These are phyloP conservation scores for Sturnus vulgaris DNA, from an alignment of 2,113 vertebrate species.

Conservation along the genomic window DNA sequence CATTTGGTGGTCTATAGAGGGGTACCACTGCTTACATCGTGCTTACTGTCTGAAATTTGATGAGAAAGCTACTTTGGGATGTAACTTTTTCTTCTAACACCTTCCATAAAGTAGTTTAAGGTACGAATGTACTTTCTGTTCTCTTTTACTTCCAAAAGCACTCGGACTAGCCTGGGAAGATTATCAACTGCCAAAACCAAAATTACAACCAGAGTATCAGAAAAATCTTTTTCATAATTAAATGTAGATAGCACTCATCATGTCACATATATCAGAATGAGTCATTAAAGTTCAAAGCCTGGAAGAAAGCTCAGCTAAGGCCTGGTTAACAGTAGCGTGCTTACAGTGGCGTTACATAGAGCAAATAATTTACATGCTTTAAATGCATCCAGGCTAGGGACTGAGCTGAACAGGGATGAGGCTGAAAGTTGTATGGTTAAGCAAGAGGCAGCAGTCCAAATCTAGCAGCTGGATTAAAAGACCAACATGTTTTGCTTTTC, in stretches of 20 bases:
- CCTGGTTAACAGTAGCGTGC: background rate
- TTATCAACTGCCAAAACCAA: background rate
- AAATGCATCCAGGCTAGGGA: background rate
- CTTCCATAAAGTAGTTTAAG: background rate
- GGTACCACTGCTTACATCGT: background rate
- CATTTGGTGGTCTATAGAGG: background rate
- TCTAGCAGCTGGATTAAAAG: conserved; percentile 24
- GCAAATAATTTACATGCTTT: background rate
- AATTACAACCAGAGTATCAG: background rate
- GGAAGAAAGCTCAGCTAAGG: background rate
- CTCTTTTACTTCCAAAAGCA: background rate
- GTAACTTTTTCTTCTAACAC: background rate
- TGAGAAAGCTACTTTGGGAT: background rate
- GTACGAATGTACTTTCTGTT: background rate
- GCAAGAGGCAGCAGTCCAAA: background rate
- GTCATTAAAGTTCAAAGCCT: conserved; percentile 18
- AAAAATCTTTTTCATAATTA: background rate
- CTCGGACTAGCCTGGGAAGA: background rate
- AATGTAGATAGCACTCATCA: background rate
- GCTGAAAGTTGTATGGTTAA: background rate
- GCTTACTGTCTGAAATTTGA: background rate
- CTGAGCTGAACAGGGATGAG: background rate
- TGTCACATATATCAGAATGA: background rate
- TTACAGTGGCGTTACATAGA: background rate
- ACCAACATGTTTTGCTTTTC: background rate